phyloP scores from a whole-genome alignment of 1,140 invertebrate species.

The Anastrepha obliqua region DNA sequence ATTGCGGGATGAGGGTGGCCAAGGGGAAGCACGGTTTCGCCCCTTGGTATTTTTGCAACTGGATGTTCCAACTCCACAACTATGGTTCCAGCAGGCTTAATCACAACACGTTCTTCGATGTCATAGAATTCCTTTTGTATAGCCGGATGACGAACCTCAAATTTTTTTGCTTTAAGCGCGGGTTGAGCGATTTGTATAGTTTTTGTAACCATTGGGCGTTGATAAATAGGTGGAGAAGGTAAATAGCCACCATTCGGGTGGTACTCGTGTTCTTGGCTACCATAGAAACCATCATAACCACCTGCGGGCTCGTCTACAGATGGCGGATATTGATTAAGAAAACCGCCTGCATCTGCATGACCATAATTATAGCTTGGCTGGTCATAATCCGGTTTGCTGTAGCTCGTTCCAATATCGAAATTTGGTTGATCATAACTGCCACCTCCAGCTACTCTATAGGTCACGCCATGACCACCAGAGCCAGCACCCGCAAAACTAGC shows the following conservation, averaged over 20 bases:
- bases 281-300: constrained; percentile 61
- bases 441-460: constrained; percentile 16
- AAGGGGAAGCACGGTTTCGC: constrained; percentile 70
- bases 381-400: constrained; percentile 65
- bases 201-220: constrained; percentile 68
- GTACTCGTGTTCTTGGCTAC: constrained; percentile 58
- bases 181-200: constrained; percentile 72
- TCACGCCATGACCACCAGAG: constrained; percentile 18
- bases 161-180: constrained; percentile 71
- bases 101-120: constrained; percentile 79
- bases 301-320: constrained; percentile 60
- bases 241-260: constrained; percentile 59
- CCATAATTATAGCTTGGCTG: constrained; percentile 64
- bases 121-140: constrained; percentile 82
- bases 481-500: constrained; percentile 15
- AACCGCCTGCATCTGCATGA: constrained; percentile 61
- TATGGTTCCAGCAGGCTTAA: constrained; percentile 80
- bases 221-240: constrained; percentile 50
- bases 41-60: constrained; percentile 77
- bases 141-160: constrained; percentile 79
- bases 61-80: constrained; percentile 79
- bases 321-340: constrained; percentile 68
- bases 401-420: constrained; percentile 62
- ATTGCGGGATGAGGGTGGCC: constrained; percentile 71
- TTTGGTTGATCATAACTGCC: constrained; percentile 59